Base-by-base conservation (phyloP, 2,888 invertebrate genomes). In the Limnephilus auricula region DNA sequence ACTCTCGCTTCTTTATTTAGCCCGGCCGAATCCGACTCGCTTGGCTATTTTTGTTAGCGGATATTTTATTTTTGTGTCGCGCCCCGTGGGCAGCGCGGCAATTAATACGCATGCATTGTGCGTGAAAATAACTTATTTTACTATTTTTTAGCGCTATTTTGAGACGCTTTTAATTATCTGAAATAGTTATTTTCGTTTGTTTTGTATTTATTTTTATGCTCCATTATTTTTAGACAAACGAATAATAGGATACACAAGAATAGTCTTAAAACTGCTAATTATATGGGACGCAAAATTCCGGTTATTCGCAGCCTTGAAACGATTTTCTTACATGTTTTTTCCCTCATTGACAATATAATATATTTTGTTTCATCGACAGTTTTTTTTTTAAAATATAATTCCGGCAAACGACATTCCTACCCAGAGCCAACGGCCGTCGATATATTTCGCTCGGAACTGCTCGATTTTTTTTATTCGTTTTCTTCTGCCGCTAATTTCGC, bases 21-120 rank as follows among this genome's bases (percentile, higher is more conserved):
- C 65, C 87, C 34, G 87, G 30, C 78, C 87, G 65, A 87, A 87
- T 87, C 34, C 87, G 65, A 78, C 40, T 32, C 87, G 87, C 87
- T 10, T 30, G 13, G 50, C 87, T 87, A 87, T 87, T 87, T 87
- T 65, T n/a, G 65, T 31, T 15, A 15, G 50, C 31, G 86, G 89
- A 45, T 37, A 78, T 65, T 87, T 87, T 79, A 89, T 89, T 89
- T 79, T 50, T 79, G 30, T 80, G 30, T 25, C 30, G 79, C 79
- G 40, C 18, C 80, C 40, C 34, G 89, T 89, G 15, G 34, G 86
- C 89, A 65, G 65, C 65, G 18, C 25, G n/a, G 65, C 65, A 65
- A 65, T 65, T 65, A 65, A 65, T 65, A 65, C 65, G 65, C 65
- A 65, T 65, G 65, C 65, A 65, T 65, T 65, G 65, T 65, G 65